Base-by-base conservation (phyloP, 2,797 vertebrate genomes). In the Tenualosa thibaudeaui region DNA sequence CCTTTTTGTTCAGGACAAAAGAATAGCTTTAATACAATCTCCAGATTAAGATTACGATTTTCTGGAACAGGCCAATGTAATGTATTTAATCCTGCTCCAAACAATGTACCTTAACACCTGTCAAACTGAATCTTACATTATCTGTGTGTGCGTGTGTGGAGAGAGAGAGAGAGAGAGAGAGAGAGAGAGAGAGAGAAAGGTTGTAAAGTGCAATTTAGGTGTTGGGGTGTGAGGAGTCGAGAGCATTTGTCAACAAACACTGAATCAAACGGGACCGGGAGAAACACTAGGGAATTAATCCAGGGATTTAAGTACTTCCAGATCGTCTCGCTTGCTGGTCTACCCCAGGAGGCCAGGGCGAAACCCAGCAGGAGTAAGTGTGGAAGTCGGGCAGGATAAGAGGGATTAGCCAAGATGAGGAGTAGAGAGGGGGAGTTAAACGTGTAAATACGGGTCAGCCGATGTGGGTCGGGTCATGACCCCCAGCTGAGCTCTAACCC, bases 311-410 rank as follows among this genome's bases (percentile, higher is more conserved):
- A 46, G 71, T 46, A 78, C 40, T 46, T 78, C 71, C 71, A 43
- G 71, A 19, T 22, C 22, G 71, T 43, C 71, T 46, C 37, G 71
- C 71, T 46, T 22, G 54, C 65, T n/a, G 85, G 43, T 81, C 43
- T 65, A 56, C 53, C 46, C 81, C 9, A 62, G 81, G 49, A 43
- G 82, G 78, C 49, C 46, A 26, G 43, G 60, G 60, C 49, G 54
- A 46, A 84, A 78, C 71, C 58, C 84, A 24, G 82, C 49, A 78
- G 24, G 81, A 68, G 84, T 40, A n/a, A 71, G 22, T 50, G 50
- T 0, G 58, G 82, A 87, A 86, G 82, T 50, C 9, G 31, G 75
- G 60, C 68, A 68, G 43, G 40, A 75, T 51, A 81, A 81, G 5
- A 49, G 5, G 81, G 75, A 78, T 78, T 78, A 78, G 40, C 15